Evolutionary conservation across 2,113 vertebrate species (phyloP).

Genomic region (Grammomys surdaster): DNA sequence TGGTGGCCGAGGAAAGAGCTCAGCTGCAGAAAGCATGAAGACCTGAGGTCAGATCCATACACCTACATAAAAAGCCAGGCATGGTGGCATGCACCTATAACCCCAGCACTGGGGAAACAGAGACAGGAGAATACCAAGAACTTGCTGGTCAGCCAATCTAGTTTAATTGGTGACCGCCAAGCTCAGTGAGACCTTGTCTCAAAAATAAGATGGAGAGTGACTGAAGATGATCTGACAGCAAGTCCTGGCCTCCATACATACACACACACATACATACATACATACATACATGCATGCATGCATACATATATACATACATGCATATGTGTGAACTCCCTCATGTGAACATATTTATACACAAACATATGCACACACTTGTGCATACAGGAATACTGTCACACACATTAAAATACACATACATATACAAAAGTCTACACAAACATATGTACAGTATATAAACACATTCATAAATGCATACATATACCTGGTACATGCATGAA

Average conservation of each 20-base stretch:
- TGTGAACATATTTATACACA: neutral
- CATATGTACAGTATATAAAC: neutral
- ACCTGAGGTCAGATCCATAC: neutral
- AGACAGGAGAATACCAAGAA: neutral
- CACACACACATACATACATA: neutral
- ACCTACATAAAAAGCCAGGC: neutral
- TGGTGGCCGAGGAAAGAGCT: neutral
- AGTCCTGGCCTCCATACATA: neutral
- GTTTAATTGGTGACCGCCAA: neutral
- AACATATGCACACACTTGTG: neutral
- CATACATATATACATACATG: neutral
- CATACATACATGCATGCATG: too few relatives aligned
- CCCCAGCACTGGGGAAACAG: neutral
- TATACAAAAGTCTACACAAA: neutral
- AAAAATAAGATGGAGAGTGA: neutral
- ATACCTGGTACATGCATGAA: neutral
- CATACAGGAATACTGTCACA: neutral
- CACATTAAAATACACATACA: neutral
- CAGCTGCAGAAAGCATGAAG: neutral
- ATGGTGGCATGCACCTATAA: neutral
- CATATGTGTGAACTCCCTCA: neutral
- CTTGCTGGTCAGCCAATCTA: neutral
- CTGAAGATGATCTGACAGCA: neutral
- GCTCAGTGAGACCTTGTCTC: neutral
- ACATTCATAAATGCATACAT: neutral